A percentile compares a stretch with the other conserved stretches of the same genome.
phyloP scores from a whole-genome alignment of 2,888 invertebrate genomes.

The Ormyrus nitidulus region DNA sequence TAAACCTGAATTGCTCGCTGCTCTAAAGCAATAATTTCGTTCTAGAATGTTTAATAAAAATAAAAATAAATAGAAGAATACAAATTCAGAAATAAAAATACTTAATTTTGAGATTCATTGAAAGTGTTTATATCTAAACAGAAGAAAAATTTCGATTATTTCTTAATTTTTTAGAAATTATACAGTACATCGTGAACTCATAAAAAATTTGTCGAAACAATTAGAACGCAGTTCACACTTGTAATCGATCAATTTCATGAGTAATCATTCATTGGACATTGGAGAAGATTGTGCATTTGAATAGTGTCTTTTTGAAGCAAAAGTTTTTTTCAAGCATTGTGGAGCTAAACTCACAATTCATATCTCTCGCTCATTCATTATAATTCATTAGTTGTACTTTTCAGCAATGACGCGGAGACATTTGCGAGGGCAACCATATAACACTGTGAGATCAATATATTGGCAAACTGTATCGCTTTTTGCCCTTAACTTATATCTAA shows the following conservation, averaged over 20 bases:
- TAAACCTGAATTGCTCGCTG: conserved; percentile 15
- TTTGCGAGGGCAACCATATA: conserved; percentile 43
- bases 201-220: conserved; percentile 27
- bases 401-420: conserved; percentile 31
- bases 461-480: conserved; percentile 54
- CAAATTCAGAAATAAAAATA: conserved; percentile 1
- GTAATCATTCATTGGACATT: conserved; percentile 6
- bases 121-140: conserved; percentile 11
- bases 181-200: conserved; percentile 13
- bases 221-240: conserved; percentile 36
- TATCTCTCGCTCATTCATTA: conserved; percentile 20
- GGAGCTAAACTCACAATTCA: conserved; percentile 25
- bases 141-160: conserved; percentile 21
- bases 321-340: conserved; percentile 28
- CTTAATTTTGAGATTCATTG: conserved; percentile 23
- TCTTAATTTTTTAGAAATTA: conserved; percentile 31
- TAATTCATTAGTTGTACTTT: conserved; percentile 13
- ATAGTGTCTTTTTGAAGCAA: conserved; percentile 33
- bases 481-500: conserved; percentile 64
- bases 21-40: conserved; percentile 4
- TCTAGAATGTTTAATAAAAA: neutral
- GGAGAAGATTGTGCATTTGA: conserved; percentile 38
- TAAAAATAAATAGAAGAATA: neutral
- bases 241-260: conserved; percentile 20
- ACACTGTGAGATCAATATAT: conserved; percentile 65